Percentiles rank a stretch among this genome's conserved stretches.
Conservation (phyloP, 37 sponge, comb jelly and placozoan genomes). For the Hormiphora californensis region DNA sequence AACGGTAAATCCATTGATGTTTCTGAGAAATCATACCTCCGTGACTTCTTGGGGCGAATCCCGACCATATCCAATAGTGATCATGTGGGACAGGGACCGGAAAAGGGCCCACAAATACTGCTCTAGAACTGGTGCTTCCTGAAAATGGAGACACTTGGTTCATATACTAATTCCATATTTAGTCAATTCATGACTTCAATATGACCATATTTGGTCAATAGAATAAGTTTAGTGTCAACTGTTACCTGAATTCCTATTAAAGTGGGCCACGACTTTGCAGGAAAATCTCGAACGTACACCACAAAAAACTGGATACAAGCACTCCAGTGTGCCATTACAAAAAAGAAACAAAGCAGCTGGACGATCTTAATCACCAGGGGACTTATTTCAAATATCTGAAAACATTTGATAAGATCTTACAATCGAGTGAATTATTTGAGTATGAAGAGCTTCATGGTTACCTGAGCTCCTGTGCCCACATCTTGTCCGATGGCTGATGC, state of each 20-base stretch:
- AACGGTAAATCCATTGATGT: neutral
- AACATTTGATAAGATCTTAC: too few species aligned
- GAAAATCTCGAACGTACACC: slow-evolving; percentile 11
- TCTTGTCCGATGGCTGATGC: too few species aligned
- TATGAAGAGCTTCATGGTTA: too few species aligned
- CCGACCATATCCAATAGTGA: slow-evolving; percentile 38
- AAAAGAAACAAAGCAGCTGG: slow-evolving; percentile 34
- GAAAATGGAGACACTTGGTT: too few species aligned
- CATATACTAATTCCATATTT: too few species aligned
- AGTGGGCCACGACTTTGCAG: neutral
- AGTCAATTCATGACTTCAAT: too few species aligned
- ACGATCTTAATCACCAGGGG: slow-evolving; percentile 37
- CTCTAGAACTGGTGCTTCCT: neutral
- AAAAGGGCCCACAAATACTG: slow-evolving; percentile 43
- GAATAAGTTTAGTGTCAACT: too few species aligned
- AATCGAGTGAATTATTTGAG: too few species aligned
- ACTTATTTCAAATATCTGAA: slow-evolving; percentile 47
- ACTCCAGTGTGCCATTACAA: slow-evolving; percentile 48
- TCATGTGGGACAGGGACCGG: slow-evolving; percentile 37
- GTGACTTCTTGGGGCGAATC: neutral
- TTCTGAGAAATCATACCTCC: neutral
- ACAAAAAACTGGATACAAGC: slow-evolving; percentile 31
- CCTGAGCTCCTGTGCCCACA: too few species aligned
- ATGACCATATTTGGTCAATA: too few species aligned
- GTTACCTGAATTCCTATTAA: neutral